phyloP scores from a whole-genome alignment of 2,888 invertebrate genomes.

The Myopa testacea region DNA sequence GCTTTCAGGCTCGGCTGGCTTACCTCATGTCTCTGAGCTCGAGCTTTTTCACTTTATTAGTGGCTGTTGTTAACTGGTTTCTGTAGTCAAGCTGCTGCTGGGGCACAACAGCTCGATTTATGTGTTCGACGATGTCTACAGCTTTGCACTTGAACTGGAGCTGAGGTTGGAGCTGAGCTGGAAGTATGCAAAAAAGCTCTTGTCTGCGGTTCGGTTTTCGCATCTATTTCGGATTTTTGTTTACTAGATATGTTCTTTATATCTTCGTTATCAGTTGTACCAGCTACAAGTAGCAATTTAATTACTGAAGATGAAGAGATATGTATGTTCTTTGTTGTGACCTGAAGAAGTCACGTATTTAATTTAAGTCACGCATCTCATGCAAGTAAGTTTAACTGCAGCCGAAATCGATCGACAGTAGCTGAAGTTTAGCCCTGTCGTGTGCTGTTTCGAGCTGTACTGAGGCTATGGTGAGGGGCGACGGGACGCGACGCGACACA shows the following conservation, averaged over 20 bases:
- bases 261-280: no score
- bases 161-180: background rate
- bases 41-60: constrained; percentile 18
- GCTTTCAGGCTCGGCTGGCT: constrained; percentile 19
- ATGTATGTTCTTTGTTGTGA: no score
- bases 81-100: background rate
- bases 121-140: background rate
- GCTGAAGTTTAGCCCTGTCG: no score
- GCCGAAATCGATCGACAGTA: no score
- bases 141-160: background rate
- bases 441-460: no score
- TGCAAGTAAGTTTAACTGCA: no score
- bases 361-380: background rate
- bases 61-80: constrained; percentile 29
- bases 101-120: background rate
- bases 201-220: background rate
- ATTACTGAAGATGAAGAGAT: no score
- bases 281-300: no score
- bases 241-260: background rate
- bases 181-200: constrained; percentile 2
- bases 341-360: no score
- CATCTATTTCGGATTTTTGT: background rate
- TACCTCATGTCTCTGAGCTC: constrained; percentile 20
- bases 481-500: no score
- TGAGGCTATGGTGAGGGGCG: no score